Base-by-base conservation (phyloP, 2,888 invertebrate species). In the Chloroclystis v-ata region DNA sequence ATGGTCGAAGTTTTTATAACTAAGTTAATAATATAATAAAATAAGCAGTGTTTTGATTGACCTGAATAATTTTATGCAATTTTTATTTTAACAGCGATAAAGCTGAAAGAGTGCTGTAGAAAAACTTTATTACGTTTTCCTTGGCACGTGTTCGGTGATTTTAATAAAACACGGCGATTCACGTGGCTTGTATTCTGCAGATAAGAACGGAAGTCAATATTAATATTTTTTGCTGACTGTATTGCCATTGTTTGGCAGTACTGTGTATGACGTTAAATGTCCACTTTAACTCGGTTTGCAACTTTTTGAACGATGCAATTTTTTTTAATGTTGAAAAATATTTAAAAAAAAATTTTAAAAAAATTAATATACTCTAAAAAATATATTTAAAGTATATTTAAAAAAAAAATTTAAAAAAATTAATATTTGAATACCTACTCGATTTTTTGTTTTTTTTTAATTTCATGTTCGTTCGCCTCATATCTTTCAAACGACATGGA, bases 171-270 rank as follows among this genome's bases (percentile, higher is more conserved):
- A 40, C 35, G 40, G 13, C 11, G 13, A 29, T 46, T 29, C 35
- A 38, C 26, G 35, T 37, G 37, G 10, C 29, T 12, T 37, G 30
- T 37, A 20, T 29, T 26, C 29, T 13, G 25, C 20, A 39, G 39
- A 28, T 45, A 39, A 33, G 26, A 40, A 29, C 35, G 28, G 35
- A 37, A 43, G 43, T 37, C 43, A 43, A 46, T 52, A 52, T 46
- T 42, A 50, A 47, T 26, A 47, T 47, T 52, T 51, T 52, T 52
- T 32, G 44, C 32, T 28, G 24, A 42, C 25, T 37, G 43, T 29
- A 30, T 42, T 28, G 42, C 25, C 16, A 32, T 11, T 16, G 43
- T 44, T 26, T 38, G 25, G 24, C 28, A 25, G 4, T 13, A 9
- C 33, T 11, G 13, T 2, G 16, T 24, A 20, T 20, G 30, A 24